Conservation (phyloP, 2,888 invertebrate genomes). For the Pammene fasciana region DNA sequence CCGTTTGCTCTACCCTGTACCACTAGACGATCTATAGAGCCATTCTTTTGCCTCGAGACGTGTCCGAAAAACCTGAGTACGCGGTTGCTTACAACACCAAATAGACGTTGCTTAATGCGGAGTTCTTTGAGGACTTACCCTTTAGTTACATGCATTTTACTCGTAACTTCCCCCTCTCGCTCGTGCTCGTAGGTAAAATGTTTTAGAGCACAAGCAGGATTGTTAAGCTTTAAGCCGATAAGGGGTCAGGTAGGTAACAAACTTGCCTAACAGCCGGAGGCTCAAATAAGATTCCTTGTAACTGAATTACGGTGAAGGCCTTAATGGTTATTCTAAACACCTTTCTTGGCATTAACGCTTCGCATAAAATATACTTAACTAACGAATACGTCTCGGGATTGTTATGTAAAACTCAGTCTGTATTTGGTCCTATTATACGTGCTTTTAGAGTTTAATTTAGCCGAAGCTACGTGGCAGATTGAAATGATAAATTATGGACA, state of each 20-base stretch:
- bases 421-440: not conserved
- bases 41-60: too few relatives aligned
- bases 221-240: not conserved
- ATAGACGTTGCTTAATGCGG: too few relatives aligned
- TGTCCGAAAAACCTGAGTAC: too few relatives aligned
- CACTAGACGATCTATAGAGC: too few relatives aligned
- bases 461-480: not conserved
- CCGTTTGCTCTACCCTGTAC: too few relatives aligned
- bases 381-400: not conserved
- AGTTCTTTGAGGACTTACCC: too few relatives aligned
- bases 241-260: not conserved
- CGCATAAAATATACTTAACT: not conserved
- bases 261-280: not conserved
- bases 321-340: not conserved
- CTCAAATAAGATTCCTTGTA: conserved; percentile 3
- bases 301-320: conserved; percentile 3
- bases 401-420: conserved; percentile 2
- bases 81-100: too few relatives aligned
- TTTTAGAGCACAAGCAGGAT: too few relatives aligned
- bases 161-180: too few relatives aligned
- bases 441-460: not conserved
- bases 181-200: too few relatives aligned
- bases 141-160: too few relatives aligned
- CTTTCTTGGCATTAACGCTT: conserved; percentile 5
- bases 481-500: not conserved